Evolutionary conservation across 2,888 invertebrate species (phyloP), one percentile per base, ranked within the genome.

Genomic region (Antheraea assamensis): DNA sequence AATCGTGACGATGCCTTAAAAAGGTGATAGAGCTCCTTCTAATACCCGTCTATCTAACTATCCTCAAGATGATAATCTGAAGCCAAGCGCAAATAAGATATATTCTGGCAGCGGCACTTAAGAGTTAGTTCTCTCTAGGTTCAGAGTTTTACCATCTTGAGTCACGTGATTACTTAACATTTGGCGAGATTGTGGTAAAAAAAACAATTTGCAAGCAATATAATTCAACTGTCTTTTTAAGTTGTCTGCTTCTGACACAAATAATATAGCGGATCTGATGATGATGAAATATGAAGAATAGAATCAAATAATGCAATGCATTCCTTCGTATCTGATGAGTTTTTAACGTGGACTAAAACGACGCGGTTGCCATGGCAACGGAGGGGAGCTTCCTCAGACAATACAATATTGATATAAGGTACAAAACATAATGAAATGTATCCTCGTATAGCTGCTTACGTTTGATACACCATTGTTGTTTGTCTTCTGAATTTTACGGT

Each of bases 351-450:
- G 76, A 75, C 77, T 77, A 78, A 79, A 79, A 83, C 78, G 85
- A 87, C 78, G 88, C 85, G 76, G 87, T 90, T 79, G 80, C 80
- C 81, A 88, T 89, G 81, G 82, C 76, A 81, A 90, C 89, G 76
- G 84, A 87, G 89, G 88, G 90, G 89, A 85, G 86, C 76, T 79
- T 78, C 82, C 81, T 80, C 81, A 84, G 84, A 78, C 75, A 81
- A 79, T 83, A 78, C 76, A 82, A 80, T 83, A 84, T 85, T 84
- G 83, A 84, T 85, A 85, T 84, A 84, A 80, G n/a, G 35, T 68
- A 80, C 80, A 84, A 85, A 86, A 87, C 83, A 80, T 82, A 83
- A 82, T 82, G 83, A 74, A 78, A 79, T 30, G 61, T 30, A 30
- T 3, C 30, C 61, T 64, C 30, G 17, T 58, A 71, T 35, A 71